phyloP scores from a whole-genome alignment of 2,888 invertebrate species.

The Sericinus montela region DNA sequence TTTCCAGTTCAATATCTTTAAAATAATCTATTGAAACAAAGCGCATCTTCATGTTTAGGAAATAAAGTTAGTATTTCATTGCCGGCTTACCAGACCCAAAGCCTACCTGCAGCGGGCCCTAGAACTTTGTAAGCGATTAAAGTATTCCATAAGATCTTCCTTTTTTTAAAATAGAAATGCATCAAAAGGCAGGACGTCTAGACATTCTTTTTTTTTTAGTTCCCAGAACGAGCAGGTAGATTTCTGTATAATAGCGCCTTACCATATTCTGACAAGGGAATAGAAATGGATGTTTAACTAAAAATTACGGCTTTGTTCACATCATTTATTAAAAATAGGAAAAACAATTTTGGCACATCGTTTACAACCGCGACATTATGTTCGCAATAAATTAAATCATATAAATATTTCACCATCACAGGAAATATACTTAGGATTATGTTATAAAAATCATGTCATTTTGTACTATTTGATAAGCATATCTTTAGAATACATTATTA shows the following conservation, averaged over 20 bases:
- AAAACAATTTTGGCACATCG: slow-evolving; percentile 17
- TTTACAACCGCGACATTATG: slow-evolving; percentile 10
- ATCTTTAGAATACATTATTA: not conserved
- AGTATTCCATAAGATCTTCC: slow-evolving; percentile 61
- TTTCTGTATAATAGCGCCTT: slow-evolving; percentile 34
- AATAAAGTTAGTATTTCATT: slow-evolving; percentile 53
- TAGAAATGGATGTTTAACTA: slow-evolving; percentile 7
- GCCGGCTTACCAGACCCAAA: slow-evolving; percentile 29
- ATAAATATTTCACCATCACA: not conserved
- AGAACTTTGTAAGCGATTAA: slow-evolving; percentile 58
- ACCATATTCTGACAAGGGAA: not conserved
- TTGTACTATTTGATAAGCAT: slow-evolving; percentile 15
- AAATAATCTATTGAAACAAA: slow-evolving; percentile 36
- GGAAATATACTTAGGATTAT: not conserved
- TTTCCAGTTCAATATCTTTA: slow-evolving; percentile 20
- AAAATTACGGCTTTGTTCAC: slow-evolving; percentile 6
- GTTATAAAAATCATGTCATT: slow-evolving; percentile 4
- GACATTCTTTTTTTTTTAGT: slow-evolving; percentile 60
- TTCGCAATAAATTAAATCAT: slow-evolving; percentile 15
- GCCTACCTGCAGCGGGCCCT: slow-evolving; percentile 69
- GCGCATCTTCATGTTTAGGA: slow-evolving; percentile 42
- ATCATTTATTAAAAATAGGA: slow-evolving; percentile 14
- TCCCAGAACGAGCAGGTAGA: slow-evolving; percentile 68
- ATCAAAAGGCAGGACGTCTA: slow-evolving; percentile 73
- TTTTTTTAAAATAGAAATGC: slow-evolving; percentile 61